Evolutionary conservation across 1,140 invertebrate genomes (phyloP), one percentile per base, ranked within the genome.

Genomic region (Anastrepha ludens): DNA sequence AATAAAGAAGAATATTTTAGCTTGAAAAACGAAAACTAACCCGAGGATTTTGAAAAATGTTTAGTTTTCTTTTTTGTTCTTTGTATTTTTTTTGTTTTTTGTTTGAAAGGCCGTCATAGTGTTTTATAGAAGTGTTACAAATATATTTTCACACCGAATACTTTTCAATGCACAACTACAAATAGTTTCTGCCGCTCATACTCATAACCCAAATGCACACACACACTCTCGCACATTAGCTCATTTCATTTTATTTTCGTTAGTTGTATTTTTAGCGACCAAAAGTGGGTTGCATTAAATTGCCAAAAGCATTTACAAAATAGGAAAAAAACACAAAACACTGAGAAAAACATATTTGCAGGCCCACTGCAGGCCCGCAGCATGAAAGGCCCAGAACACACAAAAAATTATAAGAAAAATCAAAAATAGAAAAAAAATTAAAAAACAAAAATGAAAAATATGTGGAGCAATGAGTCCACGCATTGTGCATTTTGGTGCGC

Each of bases 211-310:
- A 20, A 74, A 74, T 47, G 41, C 39, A 39, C 13, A 8, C 41
- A 81, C 47, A 81, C 1, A 55, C n/a, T 5, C 2, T 39, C 7
- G 5, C 11, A 17, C 13, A 58, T 29, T 6, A 8, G 15, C 1
- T 41, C 9, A 20, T 55, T 74, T 47, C 6, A 29, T 74, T 2
- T 81, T 81, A 50, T 29, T 81, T 81, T 81, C 13, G 74, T 81
- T 81, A 47, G 13, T 81, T 81, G 74, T 81, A 81, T 81, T 81
- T 81, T 81, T 81, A 81, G 74, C 47, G 74, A 81, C 74, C 74
- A 81, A 81, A 81, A 81, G 74, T 81, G 74, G 74, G 74, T 81
- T 81, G 74, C 74, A 81, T 81, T 81, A 13, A 81, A 81, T 81
- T 81, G 74, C 74, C 47, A 81, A 81, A 81, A 81, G 47, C 39